These are phyloP conservation scores for Microcebus lehilahytsara DNA, from an alignment of 2,113 vertebrate species.

Conservation along the genomic window DNA sequence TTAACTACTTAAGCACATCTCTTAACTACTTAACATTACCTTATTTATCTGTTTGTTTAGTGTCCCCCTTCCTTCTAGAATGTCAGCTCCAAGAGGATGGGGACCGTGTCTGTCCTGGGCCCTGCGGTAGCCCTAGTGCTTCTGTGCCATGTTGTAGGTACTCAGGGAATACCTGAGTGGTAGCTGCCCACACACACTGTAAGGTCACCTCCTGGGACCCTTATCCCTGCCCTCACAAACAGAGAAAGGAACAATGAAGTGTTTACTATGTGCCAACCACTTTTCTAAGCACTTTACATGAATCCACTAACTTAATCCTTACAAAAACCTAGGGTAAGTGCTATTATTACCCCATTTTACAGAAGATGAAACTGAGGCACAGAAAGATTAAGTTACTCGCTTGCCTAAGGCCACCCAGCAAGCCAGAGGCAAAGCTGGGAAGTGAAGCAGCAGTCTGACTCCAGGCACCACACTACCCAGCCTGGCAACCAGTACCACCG, in stretches of 20 bases:
- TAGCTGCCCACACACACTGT: not conserved
- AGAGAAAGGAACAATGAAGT: not conserved
- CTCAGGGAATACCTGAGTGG: not conserved
- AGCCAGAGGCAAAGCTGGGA: not conserved
- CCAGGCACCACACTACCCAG: not conserved
- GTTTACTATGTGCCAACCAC: not conserved
- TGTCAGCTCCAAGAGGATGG: not conserved
- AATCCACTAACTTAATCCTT: not conserved
- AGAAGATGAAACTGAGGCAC: not conserved
- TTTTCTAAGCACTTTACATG: not conserved
- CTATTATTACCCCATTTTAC: not conserved
- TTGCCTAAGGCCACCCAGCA: not conserved
- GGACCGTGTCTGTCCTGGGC: not conserved
- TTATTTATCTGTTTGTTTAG: not conserved
- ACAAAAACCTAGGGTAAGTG: not conserved
- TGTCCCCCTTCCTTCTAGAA: not conserved
- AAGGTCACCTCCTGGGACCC: not conserved
- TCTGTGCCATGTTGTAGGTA: not conserved
- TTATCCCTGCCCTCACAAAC: not conserved
- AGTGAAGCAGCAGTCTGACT: not conserved
- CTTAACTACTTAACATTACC: not conserved
- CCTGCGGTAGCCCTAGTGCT: not conserved
- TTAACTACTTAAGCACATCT: too few species aligned
- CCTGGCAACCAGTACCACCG: not conserved
- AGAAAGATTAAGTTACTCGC: not conserved